phyloP scores from a whole-genome alignment of 1,140 invertebrate genomes.

The Camponotus floridanus region DNA sequence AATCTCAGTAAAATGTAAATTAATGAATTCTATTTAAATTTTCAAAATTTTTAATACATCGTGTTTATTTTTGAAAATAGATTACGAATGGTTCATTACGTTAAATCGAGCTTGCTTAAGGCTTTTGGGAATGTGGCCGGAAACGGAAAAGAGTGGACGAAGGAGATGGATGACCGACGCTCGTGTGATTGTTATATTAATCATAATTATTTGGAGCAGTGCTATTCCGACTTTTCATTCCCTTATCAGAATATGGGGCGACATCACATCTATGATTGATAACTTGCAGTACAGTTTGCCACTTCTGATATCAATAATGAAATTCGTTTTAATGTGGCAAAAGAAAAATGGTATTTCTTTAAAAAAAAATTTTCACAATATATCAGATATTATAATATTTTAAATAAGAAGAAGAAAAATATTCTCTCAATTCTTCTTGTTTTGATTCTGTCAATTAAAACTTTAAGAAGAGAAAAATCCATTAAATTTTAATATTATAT shows the following conservation, averaged over 20 bases:
- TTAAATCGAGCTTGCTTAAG: slow-evolving; percentile 6
- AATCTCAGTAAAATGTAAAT: too few relatives aligned
- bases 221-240: neutral
- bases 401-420: neutral
- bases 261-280: slow-evolving; percentile 9
- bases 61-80: neutral
- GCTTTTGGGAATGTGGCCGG: neutral
- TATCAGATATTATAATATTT: neutral
- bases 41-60: neutral
- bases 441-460: neutral
- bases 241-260: slow-evolving; percentile 8
- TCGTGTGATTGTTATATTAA: neutral
- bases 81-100: slow-evolving; percentile 9
- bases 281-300: slow-evolving; percentile 43
- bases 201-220: neutral
- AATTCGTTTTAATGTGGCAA: neutral
- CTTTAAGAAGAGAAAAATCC: neutral
- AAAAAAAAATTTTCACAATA: too few relatives aligned
- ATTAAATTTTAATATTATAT: too few relatives aligned
- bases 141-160: neutral
- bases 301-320: slow-evolving; percentile 20
- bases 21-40: neutral
- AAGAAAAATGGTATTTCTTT: slow-evolving; percentile 17
- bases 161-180: neutral
- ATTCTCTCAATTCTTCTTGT: neutral